phyloP scores from a whole-genome alignment of 2,113 vertebrate genomes.

The Mugil cephalus region DNA sequence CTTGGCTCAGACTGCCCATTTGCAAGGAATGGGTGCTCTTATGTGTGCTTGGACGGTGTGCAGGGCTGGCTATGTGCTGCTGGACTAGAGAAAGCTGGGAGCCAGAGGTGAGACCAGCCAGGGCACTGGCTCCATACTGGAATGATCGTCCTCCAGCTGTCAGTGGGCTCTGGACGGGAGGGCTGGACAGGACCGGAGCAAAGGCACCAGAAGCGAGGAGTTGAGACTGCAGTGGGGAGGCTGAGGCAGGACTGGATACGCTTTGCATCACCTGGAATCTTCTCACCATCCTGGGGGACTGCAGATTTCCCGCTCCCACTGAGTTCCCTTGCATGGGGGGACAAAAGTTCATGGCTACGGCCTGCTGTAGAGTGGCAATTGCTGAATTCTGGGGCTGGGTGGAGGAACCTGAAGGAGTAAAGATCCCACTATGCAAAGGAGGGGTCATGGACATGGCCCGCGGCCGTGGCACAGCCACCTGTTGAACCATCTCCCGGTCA shows the following conservation, averaged over 20 bases:
- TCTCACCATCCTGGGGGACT: constrained; percentile 90
- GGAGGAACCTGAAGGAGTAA: constrained; percentile 76
- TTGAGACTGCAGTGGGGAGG: constrained; percentile 85
- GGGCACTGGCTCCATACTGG: constrained; percentile 82
- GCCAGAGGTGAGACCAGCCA: constrained; percentile 80
- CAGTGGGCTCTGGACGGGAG: constrained; percentile 87
- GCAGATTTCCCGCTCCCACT: constrained; percentile 84
- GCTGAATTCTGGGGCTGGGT: constrained; percentile 87
- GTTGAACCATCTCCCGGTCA: constrained; percentile 97
- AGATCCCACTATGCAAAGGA: constrained; percentile 68
- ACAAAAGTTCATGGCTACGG: constrained; percentile 97
- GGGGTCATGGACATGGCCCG: constrained; percentile 85
- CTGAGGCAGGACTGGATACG: constrained; percentile 84
- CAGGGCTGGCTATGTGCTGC: constrained; percentile 83
- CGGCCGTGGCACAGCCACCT: constrained; percentile 89
- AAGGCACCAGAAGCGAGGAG: constrained; percentile 82
- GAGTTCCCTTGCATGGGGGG: constrained; percentile 90
- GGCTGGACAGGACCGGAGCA: constrained; percentile 83
- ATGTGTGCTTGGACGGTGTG: constrained; percentile 84
- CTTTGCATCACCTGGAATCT: constrained; percentile 90
- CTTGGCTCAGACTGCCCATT: constrained; percentile 89
- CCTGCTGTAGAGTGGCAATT: constrained; percentile 95
- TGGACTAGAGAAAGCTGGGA: constrained; percentile 91
- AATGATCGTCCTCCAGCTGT: constrained; percentile 85
- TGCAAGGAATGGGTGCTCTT: constrained; percentile 90